Percentiles rank a stretch among this genome's conserved stretches.
phyloP scores from a whole-genome alignment of 2,888 invertebrate genomes.

The Calameuta idolon region DNA sequence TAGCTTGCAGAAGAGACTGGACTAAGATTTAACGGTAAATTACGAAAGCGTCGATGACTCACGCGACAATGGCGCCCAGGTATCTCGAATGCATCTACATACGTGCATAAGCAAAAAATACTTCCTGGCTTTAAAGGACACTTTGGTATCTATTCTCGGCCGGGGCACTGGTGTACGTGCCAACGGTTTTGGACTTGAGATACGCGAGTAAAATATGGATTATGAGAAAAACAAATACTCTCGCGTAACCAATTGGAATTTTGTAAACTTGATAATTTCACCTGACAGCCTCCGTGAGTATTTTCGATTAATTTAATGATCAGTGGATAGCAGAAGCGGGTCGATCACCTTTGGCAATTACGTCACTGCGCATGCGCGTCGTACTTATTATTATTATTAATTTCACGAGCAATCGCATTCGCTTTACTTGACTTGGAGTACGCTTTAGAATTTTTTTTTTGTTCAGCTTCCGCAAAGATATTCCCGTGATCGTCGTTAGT shows the following conservation, averaged over 20 bases:
- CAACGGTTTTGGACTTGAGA: not conserved
- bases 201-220: not conserved
- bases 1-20: not conserved
- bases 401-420: not conserved
- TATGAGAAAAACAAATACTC: not conserved
- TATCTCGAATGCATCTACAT: not conserved
- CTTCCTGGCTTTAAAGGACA: not conserved
- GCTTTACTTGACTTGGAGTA: not conserved
- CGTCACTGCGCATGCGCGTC: not conserved
- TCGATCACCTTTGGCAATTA: not conserved
- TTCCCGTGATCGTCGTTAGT: not conserved
- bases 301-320: not conserved
- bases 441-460: not conserved
- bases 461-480: not conserved
- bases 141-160: not conserved
- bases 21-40: not conserved
- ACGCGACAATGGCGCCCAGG: not conserved
- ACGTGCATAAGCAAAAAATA: not conserved
- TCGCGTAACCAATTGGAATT: not conserved
- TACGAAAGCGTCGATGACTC: not conserved
- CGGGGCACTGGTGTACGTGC: not conserved
- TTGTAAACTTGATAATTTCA: not conserved
- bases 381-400: not conserved
- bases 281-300: not conserved
- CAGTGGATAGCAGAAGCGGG: not conserved